Percentiles rank a stretch among this genome's conserved stretches.
Evolutionary conservation across 2,797 vertebrate species (phyloP).

Genomic region (Discoglossus pictus): DNA sequence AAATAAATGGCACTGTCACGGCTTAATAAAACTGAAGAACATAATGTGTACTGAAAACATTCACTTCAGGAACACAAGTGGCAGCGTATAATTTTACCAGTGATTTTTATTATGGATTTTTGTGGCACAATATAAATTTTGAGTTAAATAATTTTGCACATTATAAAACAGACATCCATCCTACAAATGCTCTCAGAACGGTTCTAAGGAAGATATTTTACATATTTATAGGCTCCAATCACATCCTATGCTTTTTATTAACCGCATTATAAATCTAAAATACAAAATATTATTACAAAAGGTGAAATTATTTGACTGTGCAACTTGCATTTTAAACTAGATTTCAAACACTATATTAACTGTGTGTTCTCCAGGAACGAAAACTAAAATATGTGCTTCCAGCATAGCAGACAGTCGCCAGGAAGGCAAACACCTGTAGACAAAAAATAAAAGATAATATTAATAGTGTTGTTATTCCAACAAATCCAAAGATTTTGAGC

Average conservation of each 20-base stretch:
- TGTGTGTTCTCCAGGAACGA: constrained; percentile 77
- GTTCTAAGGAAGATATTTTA: constrained; percentile 50
- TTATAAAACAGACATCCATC: constrained; percentile 21
- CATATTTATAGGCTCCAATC: constrained; percentile 54
- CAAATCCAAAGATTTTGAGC: no score
- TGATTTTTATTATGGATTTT: constrained; percentile 36
- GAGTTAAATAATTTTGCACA: constrained; percentile 24
- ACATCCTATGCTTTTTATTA: constrained; percentile 42
- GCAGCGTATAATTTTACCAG: constrained; percentile 22
- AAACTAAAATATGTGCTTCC: constrained; percentile 84
- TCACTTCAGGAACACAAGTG: constrained; percentile 9
- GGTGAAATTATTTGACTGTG: constrained; percentile 18
- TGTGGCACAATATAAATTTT: constrained; percentile 46
- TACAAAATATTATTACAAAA: constrained; percentile 25
- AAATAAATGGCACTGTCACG: background rate
- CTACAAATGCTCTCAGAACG: background rate
- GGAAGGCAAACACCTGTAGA: constrained; percentile 75
- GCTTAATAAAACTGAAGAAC: constrained; percentile 13
- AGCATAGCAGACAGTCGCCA: constrained; percentile 83
- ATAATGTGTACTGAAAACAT: constrained; percentile 15
- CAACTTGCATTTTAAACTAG: background rate
- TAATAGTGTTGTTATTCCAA: no score
- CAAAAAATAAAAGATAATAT: constrained; percentile 21
- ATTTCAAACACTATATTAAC: constrained; percentile 59
- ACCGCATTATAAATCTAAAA: constrained; percentile 37